Evolutionary conservation across 1,140 invertebrate species (phyloP).

Genomic region (Zaprionus ghesquierei): DNA sequence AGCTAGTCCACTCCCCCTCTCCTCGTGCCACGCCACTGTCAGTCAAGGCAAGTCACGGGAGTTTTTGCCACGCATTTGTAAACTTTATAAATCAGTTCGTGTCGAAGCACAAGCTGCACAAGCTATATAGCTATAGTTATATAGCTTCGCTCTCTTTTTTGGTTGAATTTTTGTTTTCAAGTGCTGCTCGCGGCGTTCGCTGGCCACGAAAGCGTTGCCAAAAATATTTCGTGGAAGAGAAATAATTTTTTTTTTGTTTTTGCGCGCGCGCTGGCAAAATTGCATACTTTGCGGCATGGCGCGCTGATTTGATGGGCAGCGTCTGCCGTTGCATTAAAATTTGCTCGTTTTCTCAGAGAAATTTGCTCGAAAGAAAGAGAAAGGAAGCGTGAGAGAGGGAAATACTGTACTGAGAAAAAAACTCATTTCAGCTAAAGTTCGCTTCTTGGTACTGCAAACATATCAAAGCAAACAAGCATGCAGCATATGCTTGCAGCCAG

Average conservation of each 20-base stretch:
- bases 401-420: background rate
- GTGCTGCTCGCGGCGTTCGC: conserved; percentile 24
- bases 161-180: conserved; percentile 5
- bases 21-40: conserved; percentile 13
- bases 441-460: background rate
- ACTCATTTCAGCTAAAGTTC: background rate
- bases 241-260: conserved; percentile 5
- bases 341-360: background rate
- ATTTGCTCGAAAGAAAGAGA: background rate
- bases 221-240: conserved; percentile 20
- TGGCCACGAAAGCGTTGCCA: conserved; percentile 4
- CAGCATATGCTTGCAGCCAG: background rate
- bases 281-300: conserved; percentile 46
- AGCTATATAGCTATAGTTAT: background rate
- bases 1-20: too few species aligned
- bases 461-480: background rate
- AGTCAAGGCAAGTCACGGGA: conserved; percentile 63
- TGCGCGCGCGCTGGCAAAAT: conserved; percentile 6
- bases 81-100: conserved; percentile 80
- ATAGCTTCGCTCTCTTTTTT: background rate
- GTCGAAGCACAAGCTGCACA: conserved; percentile 54
- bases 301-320: conserved; percentile 39
- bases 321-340: conserved; percentile 32
- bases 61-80: conserved; percentile 79
- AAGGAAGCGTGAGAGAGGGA: background rate